phyloP scores from a whole-genome alignment of 2,113 vertebrate genomes.

The Perccottus glenii region DNA sequence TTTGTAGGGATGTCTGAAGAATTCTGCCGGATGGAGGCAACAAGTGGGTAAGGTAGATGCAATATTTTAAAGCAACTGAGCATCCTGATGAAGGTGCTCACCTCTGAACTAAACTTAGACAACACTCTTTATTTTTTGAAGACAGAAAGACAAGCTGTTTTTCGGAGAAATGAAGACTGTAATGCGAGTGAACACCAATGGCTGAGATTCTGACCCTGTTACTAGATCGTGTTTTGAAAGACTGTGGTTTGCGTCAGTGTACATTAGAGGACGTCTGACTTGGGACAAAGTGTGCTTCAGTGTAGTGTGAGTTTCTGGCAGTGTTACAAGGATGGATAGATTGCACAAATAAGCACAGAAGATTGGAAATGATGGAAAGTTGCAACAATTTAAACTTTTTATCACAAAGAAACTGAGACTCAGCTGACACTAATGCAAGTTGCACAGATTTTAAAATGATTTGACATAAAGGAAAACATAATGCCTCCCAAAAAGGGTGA shows the following conservation, averaged over 20 bases:
- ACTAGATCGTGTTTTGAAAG: constrained; percentile 57
- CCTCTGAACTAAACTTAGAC: not conserved
- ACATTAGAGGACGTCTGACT: constrained; percentile 44
- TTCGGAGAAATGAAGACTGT: constrained; percentile 38
- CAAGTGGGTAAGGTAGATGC: constrained; percentile 36
- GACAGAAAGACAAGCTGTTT: constrained; percentile 19
- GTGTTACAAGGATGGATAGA: constrained; percentile 15
- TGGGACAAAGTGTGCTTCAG: constrained; percentile 12
- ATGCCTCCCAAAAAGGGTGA: constrained; percentile 87
- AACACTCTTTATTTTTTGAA: constrained; percentile 14
- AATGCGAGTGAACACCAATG: constrained; percentile 53
- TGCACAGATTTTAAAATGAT: constrained; percentile 69
- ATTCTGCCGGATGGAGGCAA: constrained; percentile 25
- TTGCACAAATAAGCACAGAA: constrained; percentile 35
- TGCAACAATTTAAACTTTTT: constrained; percentile 23
- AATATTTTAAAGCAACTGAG: constrained; percentile 11
- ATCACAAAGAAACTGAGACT: constrained; percentile 22
- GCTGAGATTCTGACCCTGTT: constrained; percentile 64
- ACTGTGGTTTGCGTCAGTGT: constrained; percentile 55
- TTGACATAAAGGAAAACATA: constrained; percentile 18
- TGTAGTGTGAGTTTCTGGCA: constrained; percentile 22
- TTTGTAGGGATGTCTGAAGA: constrained; percentile 25
- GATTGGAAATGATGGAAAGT: constrained; percentile 21
- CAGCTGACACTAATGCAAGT: constrained; percentile 12
- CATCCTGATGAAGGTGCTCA: no score